These are phyloP conservation scores for Thamnophis elegans DNA, from an alignment of 2,797 vertebrate genomes.

Conservation along the genomic window DNA sequence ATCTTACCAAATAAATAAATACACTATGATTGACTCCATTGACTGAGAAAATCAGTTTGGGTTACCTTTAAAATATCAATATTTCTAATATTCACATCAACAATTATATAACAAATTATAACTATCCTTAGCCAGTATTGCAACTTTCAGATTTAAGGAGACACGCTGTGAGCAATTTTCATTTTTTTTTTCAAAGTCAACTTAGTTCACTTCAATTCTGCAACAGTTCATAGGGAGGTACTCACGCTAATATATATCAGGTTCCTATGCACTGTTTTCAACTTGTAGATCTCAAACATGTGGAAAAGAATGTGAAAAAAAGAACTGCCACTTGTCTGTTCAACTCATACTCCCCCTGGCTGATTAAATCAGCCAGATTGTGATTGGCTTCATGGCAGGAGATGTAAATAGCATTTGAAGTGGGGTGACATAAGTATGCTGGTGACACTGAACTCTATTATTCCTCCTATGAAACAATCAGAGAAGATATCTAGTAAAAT, in stretches of 20 bases:
- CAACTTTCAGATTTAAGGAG: neutral
- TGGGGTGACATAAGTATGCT: neutral
- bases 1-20: neutral
- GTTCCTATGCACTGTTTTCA: neutral
- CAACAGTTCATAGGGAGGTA: neutral
- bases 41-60: neutral
- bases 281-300: neutral
- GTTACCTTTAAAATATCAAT: neutral
- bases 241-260: neutral
- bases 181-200: neutral
- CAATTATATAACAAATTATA: neutral
- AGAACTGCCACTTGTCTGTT: no score
- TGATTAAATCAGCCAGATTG: neutral
- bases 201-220: neutral
- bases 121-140: neutral
- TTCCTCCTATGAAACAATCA: neutral
- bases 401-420: neutral
- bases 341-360: no score
- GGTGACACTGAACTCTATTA: neutral
- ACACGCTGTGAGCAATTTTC: neutral
- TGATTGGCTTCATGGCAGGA: neutral
- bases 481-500: neutral
- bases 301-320: neutral
- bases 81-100: neutral
- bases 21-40: neutral